Evolutionary conservation across 92 coral and sea anemone genomes (phyloP), one percentile per base, ranked within the genome.

Genomic region (Nematostella vectensis): DNA sequence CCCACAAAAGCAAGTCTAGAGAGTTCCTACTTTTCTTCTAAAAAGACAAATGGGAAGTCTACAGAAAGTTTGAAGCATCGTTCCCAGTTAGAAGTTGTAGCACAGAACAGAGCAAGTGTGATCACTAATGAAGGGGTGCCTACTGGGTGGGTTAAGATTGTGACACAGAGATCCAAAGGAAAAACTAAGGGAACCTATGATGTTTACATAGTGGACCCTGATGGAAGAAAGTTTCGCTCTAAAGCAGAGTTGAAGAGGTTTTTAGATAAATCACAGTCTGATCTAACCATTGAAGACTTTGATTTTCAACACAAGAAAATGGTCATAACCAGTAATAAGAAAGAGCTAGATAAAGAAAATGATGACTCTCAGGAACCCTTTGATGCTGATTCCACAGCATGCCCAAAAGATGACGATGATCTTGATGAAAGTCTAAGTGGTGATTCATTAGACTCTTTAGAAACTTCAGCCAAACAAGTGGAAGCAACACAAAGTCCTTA

Each of bases 71-170:
- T 17, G 18, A 45, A 45, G 18, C 17, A 22, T 10, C 51, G 18
- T 45, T 19, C 51, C 21, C 65, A 59, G 24, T 37, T 3, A 19
- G 4, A 40, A 13, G 31, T 24, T 24, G 16, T 31, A 3, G 15
- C 26, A 43, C 25, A 60, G 47, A 23, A 4, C 1, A 18, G 2
- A 0, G 20, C 39, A 44, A 44, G 29, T 17, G 21, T 45, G 4
- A 45, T 45, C 12, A 45, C 51, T 9, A 6, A 4, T 9, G 51
- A 11, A 11, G 40, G 57, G n/a, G n/a, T n/a, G n/a, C n/a, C n/a
- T n/a, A n/a, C n/a, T n/a, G 96, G 82, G 23, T 87, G 93, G 88
- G 50, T 45, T 47, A 80, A 80, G 27, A 23, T 79, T 53, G 52
- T 69, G 25, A 44, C 31, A 11, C 75, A 72, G 31, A 59, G 87